Conservation (phyloP, 2,888 invertebrate genomes). For the Amphipyra tragopoginis region DNA sequence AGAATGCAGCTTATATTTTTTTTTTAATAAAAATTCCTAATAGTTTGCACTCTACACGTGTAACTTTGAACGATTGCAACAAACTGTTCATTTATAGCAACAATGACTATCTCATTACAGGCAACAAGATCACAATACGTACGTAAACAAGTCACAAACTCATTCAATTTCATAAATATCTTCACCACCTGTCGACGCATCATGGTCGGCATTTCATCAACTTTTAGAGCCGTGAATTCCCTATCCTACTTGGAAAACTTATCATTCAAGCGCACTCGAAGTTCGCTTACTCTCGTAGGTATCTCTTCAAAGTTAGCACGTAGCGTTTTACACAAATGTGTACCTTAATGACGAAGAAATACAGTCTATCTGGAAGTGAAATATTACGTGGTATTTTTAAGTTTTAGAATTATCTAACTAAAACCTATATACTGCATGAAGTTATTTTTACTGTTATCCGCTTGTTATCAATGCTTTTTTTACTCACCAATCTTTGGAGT, state of each 20-base stretch:
- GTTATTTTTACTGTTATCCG: constrained; percentile 6
- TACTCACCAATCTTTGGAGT: no score
- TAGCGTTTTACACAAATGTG: constrained; percentile 85
- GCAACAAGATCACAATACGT: background rate
- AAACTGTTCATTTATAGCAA: no score
- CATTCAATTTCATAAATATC: constrained; percentile 46
- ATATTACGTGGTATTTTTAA: constrained; percentile 2
- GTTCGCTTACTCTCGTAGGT: constrained; percentile 82
- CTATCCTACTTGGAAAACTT: constrained; percentile 78
- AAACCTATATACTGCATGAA: constrained; percentile 28
- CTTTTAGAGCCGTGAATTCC: constrained; percentile 70
- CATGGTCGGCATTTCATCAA: constrained; percentile 71
- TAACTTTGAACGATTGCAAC: no score
- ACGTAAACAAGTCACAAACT: constrained; percentile 17
- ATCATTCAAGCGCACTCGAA: constrained; percentile 83
- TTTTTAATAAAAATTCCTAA: no score
- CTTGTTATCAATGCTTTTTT: background rate
- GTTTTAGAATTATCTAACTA: constrained; percentile 20
- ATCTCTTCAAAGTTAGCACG: constrained; percentile 84
- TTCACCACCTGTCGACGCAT: constrained; percentile 29
- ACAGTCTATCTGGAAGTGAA: constrained; percentile 65
- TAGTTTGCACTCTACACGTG: no score
- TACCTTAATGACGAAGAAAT: constrained; percentile 74
- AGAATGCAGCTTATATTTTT: no score
- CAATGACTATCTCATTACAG: background rate